Percentiles rank a stretch among this genome's conserved stretches.
phyloP scores from a whole-genome alignment of 2,113 vertebrate genomes.

The Gavia stellata region DNA sequence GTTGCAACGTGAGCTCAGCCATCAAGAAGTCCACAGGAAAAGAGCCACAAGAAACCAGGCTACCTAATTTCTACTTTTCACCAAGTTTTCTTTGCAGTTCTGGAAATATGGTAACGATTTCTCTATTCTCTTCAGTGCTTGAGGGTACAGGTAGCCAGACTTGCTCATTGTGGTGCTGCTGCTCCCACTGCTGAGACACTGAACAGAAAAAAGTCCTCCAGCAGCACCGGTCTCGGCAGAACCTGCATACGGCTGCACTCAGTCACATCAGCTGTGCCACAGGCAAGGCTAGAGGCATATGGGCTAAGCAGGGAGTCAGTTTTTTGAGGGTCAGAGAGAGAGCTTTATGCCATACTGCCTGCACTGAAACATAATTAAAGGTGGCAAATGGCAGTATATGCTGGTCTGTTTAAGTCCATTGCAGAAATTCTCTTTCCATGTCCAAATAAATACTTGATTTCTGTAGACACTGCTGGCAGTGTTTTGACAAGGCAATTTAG shows the following conservation, averaged over 20 bases:
- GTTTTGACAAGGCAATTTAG: neutral
- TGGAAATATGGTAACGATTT: neutral
- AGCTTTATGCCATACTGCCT: neutral
- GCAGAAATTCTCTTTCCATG: neutral
- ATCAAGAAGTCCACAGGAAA: neutral
- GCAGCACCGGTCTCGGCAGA: neutral
- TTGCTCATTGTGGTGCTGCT: neutral
- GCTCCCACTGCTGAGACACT: neutral
- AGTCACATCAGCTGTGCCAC: neutral
- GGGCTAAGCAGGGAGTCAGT: neutral
- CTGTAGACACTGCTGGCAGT: neutral
- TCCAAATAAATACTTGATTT: neutral
- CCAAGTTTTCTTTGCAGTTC: neutral
- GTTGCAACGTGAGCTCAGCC: neutral
- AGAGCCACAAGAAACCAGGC: neutral
- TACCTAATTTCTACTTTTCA: neutral
- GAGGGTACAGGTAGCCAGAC: neutral
- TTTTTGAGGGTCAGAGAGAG: accelerated
- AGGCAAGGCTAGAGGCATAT: neutral
- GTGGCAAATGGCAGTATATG: neutral
- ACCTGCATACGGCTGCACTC: accelerated
- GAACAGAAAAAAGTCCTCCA: neutral
- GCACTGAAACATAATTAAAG: neutral
- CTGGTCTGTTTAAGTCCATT: neutral
- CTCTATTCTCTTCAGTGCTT: neutral